phyloP scores from a whole-genome alignment of 1,140 invertebrate genomes.

The Diorhabda carinulata region DNA sequence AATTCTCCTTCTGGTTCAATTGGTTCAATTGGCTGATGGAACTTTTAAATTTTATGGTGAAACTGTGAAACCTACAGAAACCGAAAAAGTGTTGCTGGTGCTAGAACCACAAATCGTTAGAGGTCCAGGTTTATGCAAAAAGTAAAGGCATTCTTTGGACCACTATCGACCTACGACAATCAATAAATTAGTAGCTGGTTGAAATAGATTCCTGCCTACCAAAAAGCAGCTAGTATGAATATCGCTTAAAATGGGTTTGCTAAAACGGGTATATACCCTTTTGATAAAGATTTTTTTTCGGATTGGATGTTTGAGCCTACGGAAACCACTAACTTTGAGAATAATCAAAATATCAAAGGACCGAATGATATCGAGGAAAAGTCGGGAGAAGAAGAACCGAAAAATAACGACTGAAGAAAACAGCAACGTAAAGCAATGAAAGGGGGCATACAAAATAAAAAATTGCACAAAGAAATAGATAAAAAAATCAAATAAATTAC shows the following conservation, averaged over 20 bases:
- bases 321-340: neutral
- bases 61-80: no score
- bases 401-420: neutral
- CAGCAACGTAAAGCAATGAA: neutral
- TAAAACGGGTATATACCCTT: conserved; percentile 41
- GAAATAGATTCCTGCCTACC: conserved; percentile 21
- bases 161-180: conserved; percentile 37
- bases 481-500: neutral
- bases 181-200: conserved; percentile 36
- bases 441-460: conserved; percentile 5
- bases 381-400: no score
- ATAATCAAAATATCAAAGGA: neutral
- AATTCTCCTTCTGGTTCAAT: no score
- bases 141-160: conserved; percentile 36
- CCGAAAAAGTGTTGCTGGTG: no score
- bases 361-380: neutral
- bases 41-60: no score
- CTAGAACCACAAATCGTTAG: neutral
- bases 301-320: conserved; percentile 7
- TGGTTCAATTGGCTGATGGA: no score
- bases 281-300: conserved; percentile 26
- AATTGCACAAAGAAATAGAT: conserved; percentile 1
- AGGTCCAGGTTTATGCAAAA: conserved; percentile 24
- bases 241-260: conserved; percentile 39
- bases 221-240: conserved; percentile 29